phyloP scores from a whole-genome alignment of 1,140 invertebrate species.

The Oedothorax gibbosus region DNA sequence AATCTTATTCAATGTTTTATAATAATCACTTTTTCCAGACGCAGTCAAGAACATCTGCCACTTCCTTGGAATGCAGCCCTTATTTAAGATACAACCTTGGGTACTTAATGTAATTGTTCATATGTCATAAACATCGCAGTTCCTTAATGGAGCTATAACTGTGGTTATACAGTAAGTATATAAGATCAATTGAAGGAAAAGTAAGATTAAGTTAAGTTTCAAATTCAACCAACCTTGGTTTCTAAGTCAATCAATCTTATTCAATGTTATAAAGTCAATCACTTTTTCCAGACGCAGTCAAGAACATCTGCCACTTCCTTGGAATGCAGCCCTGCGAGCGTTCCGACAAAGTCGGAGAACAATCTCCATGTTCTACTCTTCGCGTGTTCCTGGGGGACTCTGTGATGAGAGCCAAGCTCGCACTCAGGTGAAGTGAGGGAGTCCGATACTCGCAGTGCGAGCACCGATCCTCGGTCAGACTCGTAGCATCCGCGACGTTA shows the following conservation, averaged over 20 bases:
- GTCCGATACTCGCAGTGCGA: conserved; percentile 78
- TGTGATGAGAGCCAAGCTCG: conserved; percentile 84
- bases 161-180: too few relatives aligned
- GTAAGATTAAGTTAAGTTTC: too few relatives aligned
- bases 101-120: too few relatives aligned
- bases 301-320: conserved; percentile 87
- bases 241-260: too few relatives aligned
- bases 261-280: too few relatives aligned
- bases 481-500: conserved; percentile 86
- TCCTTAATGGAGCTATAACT: too few relatives aligned
- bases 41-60: conserved; percentile 88
- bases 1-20: too few relatives aligned
- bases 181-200: too few relatives aligned
- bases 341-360: conserved; percentile 86
- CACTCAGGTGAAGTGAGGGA: conserved; percentile 75
- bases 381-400: conserved; percentile 89
- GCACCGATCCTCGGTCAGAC: conserved; percentile 75
- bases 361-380: conserved; percentile 87
- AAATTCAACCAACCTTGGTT: too few relatives aligned
- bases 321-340: conserved; percentile 89
- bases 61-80: conserved; percentile 89
- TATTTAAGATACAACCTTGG: too few relatives aligned
- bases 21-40: conserved; percentile 71
- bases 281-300: conserved; percentile 79
- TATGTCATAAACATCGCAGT: too few relatives aligned